A percentile compares a stretch with the other conserved stretches of the same genome.
Conservation (phyloP, 2,888 invertebrate species). For the Eueremaeus valkanovi region DNA sequence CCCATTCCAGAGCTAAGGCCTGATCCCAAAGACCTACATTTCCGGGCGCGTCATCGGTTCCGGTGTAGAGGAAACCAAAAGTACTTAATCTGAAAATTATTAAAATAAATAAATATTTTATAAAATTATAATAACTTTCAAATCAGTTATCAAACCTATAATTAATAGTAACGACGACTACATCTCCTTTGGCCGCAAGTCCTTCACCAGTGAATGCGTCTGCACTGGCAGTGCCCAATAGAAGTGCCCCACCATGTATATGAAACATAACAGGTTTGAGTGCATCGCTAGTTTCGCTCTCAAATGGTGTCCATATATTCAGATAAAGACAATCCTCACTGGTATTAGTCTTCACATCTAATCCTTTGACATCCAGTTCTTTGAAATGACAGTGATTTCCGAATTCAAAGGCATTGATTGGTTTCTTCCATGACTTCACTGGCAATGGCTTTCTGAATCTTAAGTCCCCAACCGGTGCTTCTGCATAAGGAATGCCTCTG, state of each 20-base stretch:
- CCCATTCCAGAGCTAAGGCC: constrained; percentile 36
- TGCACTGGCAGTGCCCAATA: background rate
- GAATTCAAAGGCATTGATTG: background rate
- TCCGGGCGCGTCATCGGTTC: constrained; percentile 29
- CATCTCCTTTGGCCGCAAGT: constrained; percentile 12
- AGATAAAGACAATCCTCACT: constrained; percentile 37
- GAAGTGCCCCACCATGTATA: constrained; percentile 32
- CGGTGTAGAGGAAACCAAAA: constrained; percentile 35
- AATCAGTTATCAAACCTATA: too few relatives aligned
- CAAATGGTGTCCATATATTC: constrained; percentile 34
- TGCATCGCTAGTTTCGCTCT: background rate
- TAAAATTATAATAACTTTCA: background rate
- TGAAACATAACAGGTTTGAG: constrained; percentile 26
- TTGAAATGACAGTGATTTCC: too few relatives aligned
- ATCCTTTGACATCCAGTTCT: too few relatives aligned
- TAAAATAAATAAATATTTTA: background rate
- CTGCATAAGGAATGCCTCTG: constrained; percentile 28
- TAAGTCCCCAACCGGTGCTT: background rate
- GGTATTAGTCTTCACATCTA: too few relatives aligned
- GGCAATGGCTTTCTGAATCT: background rate
- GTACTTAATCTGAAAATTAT: background rate
- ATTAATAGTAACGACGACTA: constrained; percentile 11
- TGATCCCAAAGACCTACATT: constrained; percentile 39
- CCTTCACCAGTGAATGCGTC: background rate
- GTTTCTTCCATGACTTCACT: background rate